These are phyloP conservation scores for Heliconius charithonia DNA, from an alignment of 2,888 invertebrate species.

Conservation along the genomic window DNA sequence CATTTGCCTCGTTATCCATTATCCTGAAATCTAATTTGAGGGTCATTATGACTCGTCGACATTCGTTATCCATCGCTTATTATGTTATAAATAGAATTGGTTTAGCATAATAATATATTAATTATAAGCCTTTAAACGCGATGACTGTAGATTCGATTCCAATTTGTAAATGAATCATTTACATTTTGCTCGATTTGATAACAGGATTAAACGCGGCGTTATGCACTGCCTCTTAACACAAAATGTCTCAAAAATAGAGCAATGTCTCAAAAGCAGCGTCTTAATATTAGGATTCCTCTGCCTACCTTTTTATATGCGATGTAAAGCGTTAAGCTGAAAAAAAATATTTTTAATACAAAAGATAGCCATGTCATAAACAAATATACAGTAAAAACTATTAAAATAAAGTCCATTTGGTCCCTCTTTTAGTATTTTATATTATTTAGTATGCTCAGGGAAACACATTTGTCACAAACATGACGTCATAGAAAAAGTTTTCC, in stretches of 20 bases:
- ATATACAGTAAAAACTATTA: neutral
- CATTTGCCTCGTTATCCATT: slow-evolving; percentile 46
- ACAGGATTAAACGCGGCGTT: neutral
- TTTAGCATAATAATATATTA: neutral
- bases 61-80: slow-evolving; percentile 42
- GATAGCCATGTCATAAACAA: neutral
- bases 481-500: slow-evolving; percentile 14
- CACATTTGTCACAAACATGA: slow-evolving; percentile 15
- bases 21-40: slow-evolving; percentile 54
- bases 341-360: neutral
- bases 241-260: too few species aligned
- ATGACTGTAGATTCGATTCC: neutral
- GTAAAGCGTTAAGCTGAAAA: neutral
- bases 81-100: slow-evolving; percentile 36
- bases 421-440: slow-evolving; percentile 3
- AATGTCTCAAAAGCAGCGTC: too few species aligned
- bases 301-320: too few species aligned
- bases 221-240: too few species aligned
- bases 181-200: neutral
- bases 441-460: neutral
- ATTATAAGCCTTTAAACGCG: neutral
- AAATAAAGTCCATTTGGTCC: neutral
- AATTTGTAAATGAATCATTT: neutral
- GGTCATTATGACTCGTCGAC: slow-evolving; percentile 51
- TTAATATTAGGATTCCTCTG: too few species aligned